Base-by-base conservation (phyloP, 2,113 vertebrate species). In the Coryphaenoides rupestris region DNA sequence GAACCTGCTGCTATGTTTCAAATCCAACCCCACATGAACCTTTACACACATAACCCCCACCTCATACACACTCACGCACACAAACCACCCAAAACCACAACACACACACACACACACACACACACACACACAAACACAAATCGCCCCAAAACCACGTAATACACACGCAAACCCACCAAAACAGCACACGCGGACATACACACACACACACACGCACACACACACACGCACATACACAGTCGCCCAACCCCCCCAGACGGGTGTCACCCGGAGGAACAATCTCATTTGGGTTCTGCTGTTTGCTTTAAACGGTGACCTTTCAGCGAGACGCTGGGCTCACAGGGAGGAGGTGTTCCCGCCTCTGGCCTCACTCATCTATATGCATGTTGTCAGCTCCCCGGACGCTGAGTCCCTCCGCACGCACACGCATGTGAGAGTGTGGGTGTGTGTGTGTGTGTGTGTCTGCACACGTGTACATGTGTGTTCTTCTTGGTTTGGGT, bases 241-340 rank as follows among this genome's bases (percentile, higher is more conserved):
- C 13, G 5, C 13, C 50, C 14, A 57, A 9, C 60, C 69, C 45
- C 68, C 68, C 68, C 52, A 65, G 54, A 76, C 69, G 53, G 21
- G 73, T 68, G 71, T 79, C 69, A 65, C 24, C 70, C 65, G 15
- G 45, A 74, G 62, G 68, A 83, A 69, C 19, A 64, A 55, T 24
- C 70, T 60, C 4, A 64, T 79, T 74, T 57, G 19, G 24, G 16
- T 62, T 58, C 17, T 13, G 24, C 71, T 49, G 2, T 28, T 67
- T 63, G 70, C 62, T 67, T 52, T 45, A 52, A 40, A 66, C n/a
- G 12, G 15, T 84, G 81, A 84, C 85, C 75, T 85, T 86, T 85
- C 58, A 61, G 80, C n/a, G 0, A 68, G 65, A 54, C 68, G 55
- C 60, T 47, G 60, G 40, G 68, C 62, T 77, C 76, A 55, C 56